phyloP scores from a whole-genome alignment of 1,140 invertebrate species.

The Monomorium pharaonis region DNA sequence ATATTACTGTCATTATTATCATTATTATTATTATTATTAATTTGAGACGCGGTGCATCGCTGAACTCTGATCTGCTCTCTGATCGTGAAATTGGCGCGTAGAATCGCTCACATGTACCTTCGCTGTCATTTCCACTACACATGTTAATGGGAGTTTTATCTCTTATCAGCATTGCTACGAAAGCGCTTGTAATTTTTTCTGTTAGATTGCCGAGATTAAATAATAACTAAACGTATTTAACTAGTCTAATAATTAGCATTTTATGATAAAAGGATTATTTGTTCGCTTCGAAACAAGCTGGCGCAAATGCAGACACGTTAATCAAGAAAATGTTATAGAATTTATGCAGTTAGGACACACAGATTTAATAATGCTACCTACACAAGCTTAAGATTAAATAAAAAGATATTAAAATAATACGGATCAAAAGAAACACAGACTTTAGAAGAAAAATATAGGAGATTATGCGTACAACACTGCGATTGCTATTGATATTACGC shows the following conservation, averaged over 20 bases:
- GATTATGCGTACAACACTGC: not conserved
- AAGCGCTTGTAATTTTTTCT: not conserved
- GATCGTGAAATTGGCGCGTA: not conserved
- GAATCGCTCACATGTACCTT: not conserved
- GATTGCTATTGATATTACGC: constrained; percentile 9
- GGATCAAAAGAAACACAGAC: not conserved
- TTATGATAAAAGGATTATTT: not conserved
- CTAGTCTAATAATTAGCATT: not conserved
- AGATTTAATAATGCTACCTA: constrained; percentile 6
- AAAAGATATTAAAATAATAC: constrained; percentile 16
- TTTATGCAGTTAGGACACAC: not conserved
- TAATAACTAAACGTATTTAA: not conserved
- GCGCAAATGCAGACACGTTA: not conserved
- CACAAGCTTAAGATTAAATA: constrained; percentile 1
- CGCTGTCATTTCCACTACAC: not conserved
- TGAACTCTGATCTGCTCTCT: not conserved
- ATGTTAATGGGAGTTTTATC: not conserved
- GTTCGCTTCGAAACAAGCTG: not conserved
- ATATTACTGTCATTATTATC: not conserved
- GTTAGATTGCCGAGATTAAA: not conserved
- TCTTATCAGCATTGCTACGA: not conserved
- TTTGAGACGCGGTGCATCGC: not conserved
- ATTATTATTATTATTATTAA: constrained; percentile 5
- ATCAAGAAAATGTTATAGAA: not conserved
- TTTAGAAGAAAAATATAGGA: not conserved